Evolutionary conservation across 2,113 vertebrate genomes (phyloP).

Genomic region (Axis porcinus): DNA sequence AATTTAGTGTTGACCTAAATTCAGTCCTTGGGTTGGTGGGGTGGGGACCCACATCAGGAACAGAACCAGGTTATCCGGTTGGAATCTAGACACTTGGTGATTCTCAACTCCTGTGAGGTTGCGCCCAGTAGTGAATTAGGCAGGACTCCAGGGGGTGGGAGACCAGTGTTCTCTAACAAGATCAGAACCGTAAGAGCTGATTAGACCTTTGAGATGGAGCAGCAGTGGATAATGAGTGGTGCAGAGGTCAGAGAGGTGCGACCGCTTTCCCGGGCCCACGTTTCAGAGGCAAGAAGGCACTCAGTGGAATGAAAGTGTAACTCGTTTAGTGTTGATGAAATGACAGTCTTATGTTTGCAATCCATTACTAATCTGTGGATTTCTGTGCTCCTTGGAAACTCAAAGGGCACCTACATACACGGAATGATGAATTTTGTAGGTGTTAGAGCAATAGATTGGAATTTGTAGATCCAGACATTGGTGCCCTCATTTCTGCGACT

Average conservation of each 20-base stretch:
- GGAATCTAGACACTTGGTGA: neutral
- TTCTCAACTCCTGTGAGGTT: neutral
- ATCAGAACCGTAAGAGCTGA: conserved; percentile 47
- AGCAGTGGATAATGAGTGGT: conserved; percentile 42
- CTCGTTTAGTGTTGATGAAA: conserved; percentile 67
- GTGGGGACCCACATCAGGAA: neutral
- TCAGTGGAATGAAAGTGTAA: conserved; percentile 70
- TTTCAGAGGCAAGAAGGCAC: conserved; percentile 58
- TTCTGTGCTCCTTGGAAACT: conserved; percentile 28
- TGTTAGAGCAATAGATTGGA: neutral
- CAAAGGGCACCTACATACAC: neutral
- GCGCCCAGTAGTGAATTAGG: neutral
- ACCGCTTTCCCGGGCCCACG: neutral
- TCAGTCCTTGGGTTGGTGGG: neutral
- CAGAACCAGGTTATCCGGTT: neutral
- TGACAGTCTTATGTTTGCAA: conserved; percentile 57
- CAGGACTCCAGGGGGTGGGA: conserved; percentile 35
- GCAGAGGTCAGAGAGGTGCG: conserved; percentile 39
- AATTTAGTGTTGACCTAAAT: neutral
- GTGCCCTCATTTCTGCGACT: neutral
- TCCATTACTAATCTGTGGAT: conserved; percentile 54
- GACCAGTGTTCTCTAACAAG: conserved; percentile 42
- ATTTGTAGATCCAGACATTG: neutral
- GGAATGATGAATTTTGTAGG: conserved; percentile 19
- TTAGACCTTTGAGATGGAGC: neutral